phyloP scores from a whole-genome alignment of 2,888 invertebrate species.

The Phasia obesa region DNA sequence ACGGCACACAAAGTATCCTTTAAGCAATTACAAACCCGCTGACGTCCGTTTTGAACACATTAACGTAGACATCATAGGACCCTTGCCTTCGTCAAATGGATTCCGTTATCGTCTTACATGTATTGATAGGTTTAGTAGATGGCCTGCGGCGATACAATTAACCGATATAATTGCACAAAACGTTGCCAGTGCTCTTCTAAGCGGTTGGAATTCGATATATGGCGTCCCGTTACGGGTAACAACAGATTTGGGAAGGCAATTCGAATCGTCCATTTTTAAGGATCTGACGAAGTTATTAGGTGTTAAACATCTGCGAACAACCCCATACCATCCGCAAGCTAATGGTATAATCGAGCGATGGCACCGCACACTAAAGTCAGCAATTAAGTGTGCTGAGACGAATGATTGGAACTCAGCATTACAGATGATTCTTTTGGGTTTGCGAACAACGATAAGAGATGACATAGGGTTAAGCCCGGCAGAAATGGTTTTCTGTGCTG shows the following conservation, averaged over 20 bases:
- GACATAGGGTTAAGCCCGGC: constrained; percentile 1
- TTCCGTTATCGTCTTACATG: constrained; percentile 22
- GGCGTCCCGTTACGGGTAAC: constrained; percentile 1
- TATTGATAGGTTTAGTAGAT: neutral
- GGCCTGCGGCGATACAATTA: constrained; percentile 68
- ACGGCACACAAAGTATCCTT: neutral
- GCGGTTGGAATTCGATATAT: neutral
- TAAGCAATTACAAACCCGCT: neutral
- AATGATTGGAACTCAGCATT: constrained; percentile 16
- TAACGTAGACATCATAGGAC: constrained; percentile 79
- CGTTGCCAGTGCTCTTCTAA: neutral
- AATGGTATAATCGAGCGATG: constrained; percentile 32
- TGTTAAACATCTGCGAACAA: constrained; percentile 4
- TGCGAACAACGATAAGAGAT: neutral
- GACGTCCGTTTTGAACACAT: constrained; percentile 76
- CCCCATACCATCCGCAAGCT: constrained; percentile 21
- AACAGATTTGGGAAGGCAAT: constrained; percentile 50
- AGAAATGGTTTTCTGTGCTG: constrained; percentile 5
- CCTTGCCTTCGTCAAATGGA: constrained; percentile 11
- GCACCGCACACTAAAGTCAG: constrained; percentile 17
- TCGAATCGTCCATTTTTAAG: constrained; percentile 46
- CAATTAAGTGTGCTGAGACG: constrained; percentile 13
- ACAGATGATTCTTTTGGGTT: constrained; percentile 8
- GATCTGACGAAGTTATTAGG: constrained; percentile 5
- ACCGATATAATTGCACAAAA: constrained; percentile 11